phyloP scores from a whole-genome alignment of 2,797 vertebrate genomes.

The Siniperca undulata region DNA sequence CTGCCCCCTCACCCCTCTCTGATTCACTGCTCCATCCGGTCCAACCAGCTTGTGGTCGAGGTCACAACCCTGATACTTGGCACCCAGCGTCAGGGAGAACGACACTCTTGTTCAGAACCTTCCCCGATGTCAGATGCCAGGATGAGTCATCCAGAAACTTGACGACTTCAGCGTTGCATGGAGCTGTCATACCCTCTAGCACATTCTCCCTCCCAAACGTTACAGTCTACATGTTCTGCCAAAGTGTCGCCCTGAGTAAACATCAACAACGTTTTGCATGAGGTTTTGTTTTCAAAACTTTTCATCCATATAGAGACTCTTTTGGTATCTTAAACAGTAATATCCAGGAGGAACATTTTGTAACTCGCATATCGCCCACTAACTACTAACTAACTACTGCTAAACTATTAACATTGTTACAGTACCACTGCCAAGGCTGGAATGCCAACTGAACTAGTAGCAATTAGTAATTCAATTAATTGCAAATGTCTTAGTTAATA shows the following conservation, averaged over 20 bases:
- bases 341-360: background rate
- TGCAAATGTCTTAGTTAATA: too few species aligned
- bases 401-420: background rate
- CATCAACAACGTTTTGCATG: background rate
- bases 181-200: constrained; percentile 30
- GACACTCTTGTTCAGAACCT: constrained; percentile 36
- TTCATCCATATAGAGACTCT: background rate
- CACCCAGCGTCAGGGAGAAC: constrained; percentile 12
- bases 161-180: constrained; percentile 1
- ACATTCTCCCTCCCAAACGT: background rate
- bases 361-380: background rate
- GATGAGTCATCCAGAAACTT: constrained; percentile 62
- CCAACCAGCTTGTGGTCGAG: background rate
- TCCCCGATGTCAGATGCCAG: constrained; percentile 44
- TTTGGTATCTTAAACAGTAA: background rate
- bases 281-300: background rate
- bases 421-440: background rate
- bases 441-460: too few species aligned
- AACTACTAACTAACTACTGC: background rate
- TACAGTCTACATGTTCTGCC: background rate
- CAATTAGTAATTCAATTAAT: background rate
- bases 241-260: constrained; percentile 1
- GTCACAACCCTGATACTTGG: constrained; percentile 56
- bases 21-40: background rate
- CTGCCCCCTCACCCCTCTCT: background rate